Base-by-base conservation (phyloP, 2,797 vertebrate species). In the Miichthys miiuy region DNA sequence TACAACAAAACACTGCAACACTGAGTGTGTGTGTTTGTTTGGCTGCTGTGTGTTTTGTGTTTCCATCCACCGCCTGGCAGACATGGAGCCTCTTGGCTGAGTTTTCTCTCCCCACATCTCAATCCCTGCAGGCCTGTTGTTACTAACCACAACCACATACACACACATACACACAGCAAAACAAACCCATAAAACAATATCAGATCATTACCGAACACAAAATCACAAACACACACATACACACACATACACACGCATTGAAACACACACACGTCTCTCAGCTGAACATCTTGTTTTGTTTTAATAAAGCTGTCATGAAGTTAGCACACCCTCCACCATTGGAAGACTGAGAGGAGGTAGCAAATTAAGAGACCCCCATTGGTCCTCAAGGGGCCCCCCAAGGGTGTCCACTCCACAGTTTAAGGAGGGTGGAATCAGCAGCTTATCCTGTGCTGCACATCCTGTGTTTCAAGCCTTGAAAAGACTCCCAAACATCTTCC, bases 141-240 rank as follows among this genome's bases (percentile, higher is more conserved):
- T 77, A 52, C 76, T 70, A 63, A 56, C 80, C 76, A 69, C 81
- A 81, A 17, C 10, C 55, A 18, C 65, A 67, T 54, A 41, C 58
- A 76, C 65, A 68, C 65, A 57, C 52, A 66, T 56, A 76, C 56
- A 46, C 58, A 25, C 38, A 34, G 48, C 65, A 85, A 80, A 84
- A 84, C 84, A 88, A 68, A 55, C 63, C 66, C 69, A 61, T 83
- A 77, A 83, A 85, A 85, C 75, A 63, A 69, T 47, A 75, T 82
- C 75, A 71, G 50, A 66, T 81, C 89, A 82, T 77, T 77, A 80
- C 55, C 1, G 4, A 60, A 66, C 72, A 51, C 23, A 2, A 60
- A 50, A n/a, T 14, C 70, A 25, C 63, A 69, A 6, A 76, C 50
- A n/a, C 25, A n/a, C 42, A 51, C 21, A 6, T 16, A 6, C 6